Conservation (phyloP, 2,888 invertebrate genomes). For the Timema podura region DNA sequence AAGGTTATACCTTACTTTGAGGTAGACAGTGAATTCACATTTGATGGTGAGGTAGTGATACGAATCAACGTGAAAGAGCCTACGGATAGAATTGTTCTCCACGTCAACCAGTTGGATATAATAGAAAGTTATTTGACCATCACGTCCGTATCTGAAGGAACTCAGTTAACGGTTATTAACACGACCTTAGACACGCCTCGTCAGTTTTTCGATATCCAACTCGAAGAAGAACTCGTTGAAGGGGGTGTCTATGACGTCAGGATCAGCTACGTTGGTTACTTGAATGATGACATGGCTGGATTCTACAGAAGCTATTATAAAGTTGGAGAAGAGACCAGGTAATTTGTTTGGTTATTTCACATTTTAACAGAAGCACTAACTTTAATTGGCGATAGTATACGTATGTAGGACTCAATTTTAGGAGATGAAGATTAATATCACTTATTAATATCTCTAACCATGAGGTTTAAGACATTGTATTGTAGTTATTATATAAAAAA, state of each 20-base stretch:
- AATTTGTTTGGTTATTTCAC: conserved; percentile 20
- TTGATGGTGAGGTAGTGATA: conserved; percentile 21
- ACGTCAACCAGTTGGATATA: conserved; percentile 12
- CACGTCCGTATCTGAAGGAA: too few relatives aligned
- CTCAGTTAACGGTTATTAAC: not conserved
- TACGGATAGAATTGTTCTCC: conserved; percentile 15
- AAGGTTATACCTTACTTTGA: not conserved
- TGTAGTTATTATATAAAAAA: too few relatives aligned
- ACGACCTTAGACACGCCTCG: conserved; percentile 42
- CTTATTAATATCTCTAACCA: too few relatives aligned
- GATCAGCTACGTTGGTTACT: conserved; percentile 55
- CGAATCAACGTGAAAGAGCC: not conserved
- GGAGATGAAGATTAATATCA: too few relatives aligned
- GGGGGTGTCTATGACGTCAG: conserved; percentile 48
- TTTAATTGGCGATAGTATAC: too few relatives aligned
- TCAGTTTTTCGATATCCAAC: conserved; percentile 50
- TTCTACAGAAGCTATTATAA: conserved; percentile 47
- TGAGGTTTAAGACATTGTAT: too few relatives aligned
- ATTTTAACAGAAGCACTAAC: too few relatives aligned
- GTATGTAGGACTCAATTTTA: too few relatives aligned
- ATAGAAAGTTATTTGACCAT: not conserved
- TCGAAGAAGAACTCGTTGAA: conserved; percentile 42
- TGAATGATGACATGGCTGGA: conserved; percentile 58
- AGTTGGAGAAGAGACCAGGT: conserved; percentile 37
- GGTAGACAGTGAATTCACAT: conserved; percentile 18